Conservation (phyloP, 2,113 vertebrate species). For the Chaetodon trifascialis region DNA sequence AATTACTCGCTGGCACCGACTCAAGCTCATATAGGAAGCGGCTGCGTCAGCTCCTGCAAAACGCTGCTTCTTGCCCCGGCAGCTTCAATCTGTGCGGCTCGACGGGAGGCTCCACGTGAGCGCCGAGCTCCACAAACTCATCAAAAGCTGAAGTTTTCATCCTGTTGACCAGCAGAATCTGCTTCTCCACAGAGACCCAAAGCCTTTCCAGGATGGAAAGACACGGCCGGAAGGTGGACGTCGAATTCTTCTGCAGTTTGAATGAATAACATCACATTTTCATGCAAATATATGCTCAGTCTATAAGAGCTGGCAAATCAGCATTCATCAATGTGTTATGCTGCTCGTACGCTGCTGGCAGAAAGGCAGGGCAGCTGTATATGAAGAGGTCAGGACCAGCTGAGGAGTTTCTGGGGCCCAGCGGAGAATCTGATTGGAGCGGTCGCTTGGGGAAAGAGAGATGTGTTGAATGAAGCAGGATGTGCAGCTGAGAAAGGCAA, state of each 20-base stretch:
- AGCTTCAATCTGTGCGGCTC: slow-evolving; percentile 33
- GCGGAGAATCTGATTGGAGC: slow-evolving; percentile 20
- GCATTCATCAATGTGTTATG: slow-evolving; percentile 22
- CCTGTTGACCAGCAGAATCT: slow-evolving; percentile 6
- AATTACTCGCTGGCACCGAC: slow-evolving; percentile 56
- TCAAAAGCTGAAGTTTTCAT: not conserved
- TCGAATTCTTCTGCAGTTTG: slow-evolving; percentile 24
- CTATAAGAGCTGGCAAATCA: slow-evolving; percentile 24
- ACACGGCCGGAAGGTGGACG: not conserved
- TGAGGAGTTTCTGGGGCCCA: not conserved
- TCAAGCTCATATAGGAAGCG: slow-evolving; percentile 51
- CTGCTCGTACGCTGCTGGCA: slow-evolving; percentile 16
- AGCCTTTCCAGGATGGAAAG: slow-evolving; percentile 10
- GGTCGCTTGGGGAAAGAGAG: slow-evolving; percentile 17
- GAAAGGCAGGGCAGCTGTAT: not conserved
- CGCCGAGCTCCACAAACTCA: slow-evolving; percentile 15
- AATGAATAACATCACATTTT: not conserved
- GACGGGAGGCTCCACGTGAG: slow-evolving; percentile 9
- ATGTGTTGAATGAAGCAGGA: no score
- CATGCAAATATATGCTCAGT: not conserved
- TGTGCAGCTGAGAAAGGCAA: slow-evolving; percentile 4
- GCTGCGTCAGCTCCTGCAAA: slow-evolving; percentile 40
- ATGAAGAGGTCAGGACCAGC: not conserved
- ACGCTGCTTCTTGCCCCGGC: slow-evolving; percentile 22
- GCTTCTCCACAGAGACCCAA: slow-evolving; percentile 17